Base-by-base conservation (phyloP, 2,113 vertebrate genomes). In the Nothobranchius kuhntae region DNA sequence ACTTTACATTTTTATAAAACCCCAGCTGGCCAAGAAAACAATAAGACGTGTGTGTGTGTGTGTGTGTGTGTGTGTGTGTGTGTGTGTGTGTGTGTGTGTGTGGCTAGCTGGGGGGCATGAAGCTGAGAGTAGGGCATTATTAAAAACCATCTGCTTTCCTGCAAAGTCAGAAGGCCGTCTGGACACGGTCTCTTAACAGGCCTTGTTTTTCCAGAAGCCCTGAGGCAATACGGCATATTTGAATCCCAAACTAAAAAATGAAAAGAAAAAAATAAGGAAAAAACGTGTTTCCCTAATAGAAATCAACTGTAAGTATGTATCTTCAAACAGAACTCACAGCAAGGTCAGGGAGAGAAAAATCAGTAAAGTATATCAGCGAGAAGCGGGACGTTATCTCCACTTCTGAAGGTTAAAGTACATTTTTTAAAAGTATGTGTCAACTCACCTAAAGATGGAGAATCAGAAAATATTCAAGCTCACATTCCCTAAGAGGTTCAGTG, bases 111-210 rank as follows among this genome's bases (percentile, higher is more conserved):
- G 77, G 84, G 84, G 83, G 85, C 85, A 83, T 86, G 82, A 77
- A 82, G 85, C 79, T 84, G 54, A 84, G 82, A 88, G 85, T 68
- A 79, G 78, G 78, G 83, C 80, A 86, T 89, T 88, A 84, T 91
- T 88, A 87, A 87, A 89, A 87, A 89, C 80, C 87, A 86, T 84
- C 84, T 87, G 84, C 79, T 88, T 85, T 83, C 72, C 77, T 77
- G 77, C 80, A 80, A 83, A 88, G 86, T 89, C 83, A 89, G 85
- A 84, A 81, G 81, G 81, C 84, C 58, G 77, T 76, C 86, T 88
- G 80, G 83, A 84, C 77, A 86, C 72, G 71, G 79, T 85, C 83
- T 86, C 87, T 77, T 87, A 90, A 80, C 81, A 86, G 82, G 73
- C 79, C 69, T 85, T 86, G 83, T 85, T 85, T 90, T 88, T 61